Percentiles rank a stretch among this genome's conserved stretches.
Evolutionary conservation across 2,888 invertebrate species (phyloP).

Genomic region (Dioctria rufipes): DNA sequence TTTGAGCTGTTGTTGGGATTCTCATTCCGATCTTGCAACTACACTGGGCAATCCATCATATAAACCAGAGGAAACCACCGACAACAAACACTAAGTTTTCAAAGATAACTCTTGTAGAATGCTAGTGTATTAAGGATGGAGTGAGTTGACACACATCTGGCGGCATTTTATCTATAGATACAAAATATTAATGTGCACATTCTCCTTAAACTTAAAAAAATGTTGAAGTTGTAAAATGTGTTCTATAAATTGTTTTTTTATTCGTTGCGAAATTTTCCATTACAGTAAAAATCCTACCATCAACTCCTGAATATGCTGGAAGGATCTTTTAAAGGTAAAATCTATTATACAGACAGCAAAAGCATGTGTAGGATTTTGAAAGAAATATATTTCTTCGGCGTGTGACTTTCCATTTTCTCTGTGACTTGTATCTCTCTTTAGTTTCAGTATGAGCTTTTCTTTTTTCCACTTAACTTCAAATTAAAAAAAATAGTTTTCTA

Average conservation of each 20-base stretch:
- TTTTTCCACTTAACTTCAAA: neutral
- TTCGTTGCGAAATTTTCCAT: slow-evolving; percentile 14
- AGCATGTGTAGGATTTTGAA: neutral
- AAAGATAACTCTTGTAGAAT: too few species aligned
- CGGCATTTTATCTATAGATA: too few species aligned
- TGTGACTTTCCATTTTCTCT: neutral
- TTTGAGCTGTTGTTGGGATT: too few species aligned
- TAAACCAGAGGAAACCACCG: too few species aligned
- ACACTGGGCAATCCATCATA: too few species aligned
- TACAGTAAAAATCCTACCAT: slow-evolving; percentile 40
- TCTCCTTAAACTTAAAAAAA: too few species aligned
- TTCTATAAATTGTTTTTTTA: neutral
- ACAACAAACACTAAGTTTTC: too few species aligned
- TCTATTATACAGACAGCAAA: neutral
- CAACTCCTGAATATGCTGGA: slow-evolving; percentile 38
- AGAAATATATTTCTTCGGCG: neutral
- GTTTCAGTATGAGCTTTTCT: neutral
- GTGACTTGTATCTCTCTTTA: neutral
- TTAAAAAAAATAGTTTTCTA: neutral
- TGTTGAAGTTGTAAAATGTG: neutral
- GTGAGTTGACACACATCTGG: too few species aligned
- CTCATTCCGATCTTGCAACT: too few species aligned
- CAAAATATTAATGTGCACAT: too few species aligned
- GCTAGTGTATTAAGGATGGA: too few species aligned
- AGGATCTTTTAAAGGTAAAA: slow-evolving; percentile 46